Evolutionary conservation across 2,113 vertebrate species (phyloP).

Genomic region (Nerophis lumbriciformis): DNA sequence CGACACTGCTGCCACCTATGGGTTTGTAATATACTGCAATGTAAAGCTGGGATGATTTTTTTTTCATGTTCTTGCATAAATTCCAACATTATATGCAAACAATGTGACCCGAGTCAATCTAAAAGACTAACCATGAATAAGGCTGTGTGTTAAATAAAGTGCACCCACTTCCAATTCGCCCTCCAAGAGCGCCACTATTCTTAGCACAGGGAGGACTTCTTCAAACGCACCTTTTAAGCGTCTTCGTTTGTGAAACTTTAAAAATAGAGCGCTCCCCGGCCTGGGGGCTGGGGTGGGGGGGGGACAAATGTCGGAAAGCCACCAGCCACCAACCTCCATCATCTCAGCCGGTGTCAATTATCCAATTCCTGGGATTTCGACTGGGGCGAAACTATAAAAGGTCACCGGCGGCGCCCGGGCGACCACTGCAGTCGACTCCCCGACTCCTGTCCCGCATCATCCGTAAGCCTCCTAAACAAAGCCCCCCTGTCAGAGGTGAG

Average conservation of each 20-base stretch:
- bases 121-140: slow-evolving; percentile 18
- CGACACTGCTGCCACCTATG: slow-evolving; percentile 55
- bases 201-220: slow-evolving; percentile 69
- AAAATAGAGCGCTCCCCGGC: slow-evolving; percentile 71
- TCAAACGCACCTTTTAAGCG: slow-evolving; percentile 80
- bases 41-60: background rate
- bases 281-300: slow-evolving; percentile 26
- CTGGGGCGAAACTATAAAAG: slow-evolving; percentile 71
- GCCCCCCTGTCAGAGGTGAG: slow-evolving; percentile 65
- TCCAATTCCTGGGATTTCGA: slow-evolving; percentile 69
- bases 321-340: slow-evolving; percentile 26
- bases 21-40: slow-evolving; percentile 6
- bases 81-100: no score
- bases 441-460: slow-evolving; percentile 63
- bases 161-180: slow-evolving; percentile 52
- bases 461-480: slow-evolving; percentile 55
- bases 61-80: no score
- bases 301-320: slow-evolving; percentile 37
- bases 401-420: slow-evolving; percentile 45
- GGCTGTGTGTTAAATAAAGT: slow-evolving; percentile 31
- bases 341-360: slow-evolving; percentile 65
- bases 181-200: slow-evolving; percentile 64
- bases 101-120: no score
- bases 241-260: slow-evolving; percentile 73
- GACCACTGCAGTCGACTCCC: slow-evolving; percentile 72